Conservation (phyloP, 2,888 invertebrate species). For the Dolichomitus sp. region DNA sequence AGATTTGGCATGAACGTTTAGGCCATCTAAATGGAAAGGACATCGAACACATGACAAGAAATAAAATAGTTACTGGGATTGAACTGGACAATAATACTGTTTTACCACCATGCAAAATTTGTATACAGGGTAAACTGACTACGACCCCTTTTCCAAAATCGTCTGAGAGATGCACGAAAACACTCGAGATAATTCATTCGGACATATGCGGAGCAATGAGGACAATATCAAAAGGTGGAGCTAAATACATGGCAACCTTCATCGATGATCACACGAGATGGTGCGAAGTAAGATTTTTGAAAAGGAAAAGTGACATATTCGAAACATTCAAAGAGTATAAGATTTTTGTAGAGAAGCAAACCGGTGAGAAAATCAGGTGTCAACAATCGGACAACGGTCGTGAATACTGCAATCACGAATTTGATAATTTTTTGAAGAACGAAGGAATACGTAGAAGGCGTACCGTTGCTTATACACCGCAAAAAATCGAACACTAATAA, state of each 20-base stretch:
- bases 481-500: too few species aligned
- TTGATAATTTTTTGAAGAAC: too few species aligned
- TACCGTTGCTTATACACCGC: too few species aligned
- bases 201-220: background rate
- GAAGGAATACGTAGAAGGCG: too few species aligned
- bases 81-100: background rate
- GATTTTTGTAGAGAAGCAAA: too few species aligned
- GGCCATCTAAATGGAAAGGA: background rate
- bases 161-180: background rate
- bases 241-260: background rate
- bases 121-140: background rate
- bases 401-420: too few species aligned
- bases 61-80: background rate
- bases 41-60: background rate
- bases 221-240: background rate
- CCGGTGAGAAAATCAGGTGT: too few species aligned
- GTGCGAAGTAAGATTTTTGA: background rate
- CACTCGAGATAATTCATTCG: background rate
- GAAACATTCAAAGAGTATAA: background rate
- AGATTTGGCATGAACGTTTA: background rate
- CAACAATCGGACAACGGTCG: too few species aligned
- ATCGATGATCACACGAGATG: background rate
- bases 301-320: background rate
- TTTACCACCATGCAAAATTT: background rate
- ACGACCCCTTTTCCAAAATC: background rate